Evolutionary conservation across 2,888 invertebrate species (phyloP), one percentile per base, ranked within the genome.

Genomic region (Xestoiulus laeticollis): DNA sequence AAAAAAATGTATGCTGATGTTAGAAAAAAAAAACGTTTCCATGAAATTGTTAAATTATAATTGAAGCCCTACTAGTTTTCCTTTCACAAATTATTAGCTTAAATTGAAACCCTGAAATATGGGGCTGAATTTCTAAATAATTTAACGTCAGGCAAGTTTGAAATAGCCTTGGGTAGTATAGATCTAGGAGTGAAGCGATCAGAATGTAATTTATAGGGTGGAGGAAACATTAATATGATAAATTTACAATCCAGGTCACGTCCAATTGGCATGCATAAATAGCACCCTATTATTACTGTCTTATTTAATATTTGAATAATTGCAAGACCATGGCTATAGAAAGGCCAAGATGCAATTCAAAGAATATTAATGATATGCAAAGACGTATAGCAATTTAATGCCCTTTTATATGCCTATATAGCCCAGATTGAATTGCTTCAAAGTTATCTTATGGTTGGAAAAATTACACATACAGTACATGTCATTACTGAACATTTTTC

Each of bases 251-350:
- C 30, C 78, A 16, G 30, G 78, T 14, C 78, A 78, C 78, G 78
- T 78, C 6, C 78, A 78, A 78, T 78, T 30, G 78, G 78, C 16
- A 30, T 78, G 78, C 78, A 16, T 48, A 78, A 32, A 78, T 12
- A 26, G 30, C 30, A 78, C 78, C 78, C 78, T 78, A 78, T 78
- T 30, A 78, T 78, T 78, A 30, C 12, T 30, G 10, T 30, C 26
- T 78, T 14, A 26, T 59, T 78, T 78, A 78, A 30, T 30, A 30
- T 32, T 78, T 78, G 78, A 78, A 78, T 78, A 30, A 78, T 78
- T 78, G 4, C 16, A 78, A 78, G 78, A 30, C 16, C 30, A 22
- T 68, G 59, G n/a, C 8, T 1, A 78, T 78, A 30, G 4, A 16
- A 16, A 78, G 78, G 14, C 30, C 78, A 16, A 78, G 78, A 78